Percentiles rank a stretch among this genome's conserved stretches.
Evolutionary conservation across 2,797 vertebrate genomes (phyloP).

Genomic region (Monodelphis domestica): DNA sequence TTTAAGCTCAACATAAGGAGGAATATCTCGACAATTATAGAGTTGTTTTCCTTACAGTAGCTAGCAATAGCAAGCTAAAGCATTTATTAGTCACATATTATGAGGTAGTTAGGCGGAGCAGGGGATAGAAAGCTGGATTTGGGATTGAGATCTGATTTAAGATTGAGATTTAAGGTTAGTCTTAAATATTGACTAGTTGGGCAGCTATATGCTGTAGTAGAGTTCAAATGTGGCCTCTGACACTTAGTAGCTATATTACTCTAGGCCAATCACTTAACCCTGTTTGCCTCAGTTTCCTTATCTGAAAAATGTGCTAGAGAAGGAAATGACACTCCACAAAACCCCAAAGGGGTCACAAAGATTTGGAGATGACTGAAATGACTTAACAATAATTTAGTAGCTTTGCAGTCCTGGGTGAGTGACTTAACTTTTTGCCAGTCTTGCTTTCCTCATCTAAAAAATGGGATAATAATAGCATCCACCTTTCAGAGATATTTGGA

Average conservation of each 20-base stretch:
- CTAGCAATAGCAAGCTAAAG: neutral
- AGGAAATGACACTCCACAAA: neutral
- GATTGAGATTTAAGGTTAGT: too few relatives aligned
- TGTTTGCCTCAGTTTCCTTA: neutral
- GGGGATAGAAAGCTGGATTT: neutral
- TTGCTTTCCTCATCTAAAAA: neutral
- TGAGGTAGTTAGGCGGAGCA: neutral
- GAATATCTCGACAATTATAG: neutral
- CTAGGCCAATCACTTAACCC: neutral
- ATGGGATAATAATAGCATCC: neutral
- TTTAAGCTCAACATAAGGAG: neutral
- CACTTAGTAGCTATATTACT: neutral
- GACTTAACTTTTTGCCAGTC: neutral
- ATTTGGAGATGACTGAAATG: neutral
- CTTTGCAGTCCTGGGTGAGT: too few relatives aligned
- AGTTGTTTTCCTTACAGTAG: neutral
- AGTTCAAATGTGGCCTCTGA: too few relatives aligned
- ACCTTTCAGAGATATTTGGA: neutral
- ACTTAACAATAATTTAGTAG: neutral
- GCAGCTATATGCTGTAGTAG: too few relatives aligned
- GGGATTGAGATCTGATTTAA: neutral
- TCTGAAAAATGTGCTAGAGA: neutral
- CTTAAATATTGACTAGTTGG: neutral
- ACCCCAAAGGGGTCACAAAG: neutral
- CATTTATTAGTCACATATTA: neutral